phyloP scores from a whole-genome alignment of 2,888 invertebrate genomes.

The Eurytoma californica region DNA sequence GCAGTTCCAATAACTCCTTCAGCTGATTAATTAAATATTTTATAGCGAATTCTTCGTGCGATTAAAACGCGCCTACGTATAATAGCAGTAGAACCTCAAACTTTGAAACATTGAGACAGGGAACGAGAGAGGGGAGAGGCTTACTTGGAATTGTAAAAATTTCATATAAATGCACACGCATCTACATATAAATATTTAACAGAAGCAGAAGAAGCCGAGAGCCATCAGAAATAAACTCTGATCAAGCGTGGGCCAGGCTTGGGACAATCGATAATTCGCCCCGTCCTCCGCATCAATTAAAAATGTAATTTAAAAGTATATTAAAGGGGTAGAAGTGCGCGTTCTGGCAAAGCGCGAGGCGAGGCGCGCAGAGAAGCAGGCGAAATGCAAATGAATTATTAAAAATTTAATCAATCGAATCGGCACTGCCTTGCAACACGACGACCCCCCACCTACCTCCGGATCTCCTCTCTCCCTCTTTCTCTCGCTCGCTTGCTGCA shows the following conservation, averaged over 20 bases:
- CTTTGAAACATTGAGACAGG: neutral
- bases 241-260: constrained; percentile 38
- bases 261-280: constrained; percentile 71
- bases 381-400: constrained; percentile 74
- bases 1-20: neutral
- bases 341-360: constrained; percentile 51
- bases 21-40: neutral
- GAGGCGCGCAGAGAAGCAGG: constrained; percentile 58
- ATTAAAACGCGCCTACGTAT: too few species aligned
- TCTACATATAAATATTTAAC: constrained; percentile 50
- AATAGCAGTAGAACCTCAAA: too few species aligned
- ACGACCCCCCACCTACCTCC: constrained; percentile 22
- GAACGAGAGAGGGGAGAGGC: neutral
- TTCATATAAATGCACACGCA: constrained; percentile 24
- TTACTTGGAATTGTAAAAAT: constrained; percentile 5
- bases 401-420: constrained; percentile 75
- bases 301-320: constrained; percentile 74
- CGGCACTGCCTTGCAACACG: constrained; percentile 68
- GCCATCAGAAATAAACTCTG: constrained; percentile 53
- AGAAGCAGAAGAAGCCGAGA: constrained; percentile 36
- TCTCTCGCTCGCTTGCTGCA: constrained; percentile 65
- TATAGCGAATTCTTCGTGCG: too few species aligned
- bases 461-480: neutral
- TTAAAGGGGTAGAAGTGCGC: constrained; percentile 65
- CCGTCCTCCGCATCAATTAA: constrained; percentile 70